Base-by-base conservation (phyloP, 2,888 invertebrate genomes). In the Empis stercorea region DNA sequence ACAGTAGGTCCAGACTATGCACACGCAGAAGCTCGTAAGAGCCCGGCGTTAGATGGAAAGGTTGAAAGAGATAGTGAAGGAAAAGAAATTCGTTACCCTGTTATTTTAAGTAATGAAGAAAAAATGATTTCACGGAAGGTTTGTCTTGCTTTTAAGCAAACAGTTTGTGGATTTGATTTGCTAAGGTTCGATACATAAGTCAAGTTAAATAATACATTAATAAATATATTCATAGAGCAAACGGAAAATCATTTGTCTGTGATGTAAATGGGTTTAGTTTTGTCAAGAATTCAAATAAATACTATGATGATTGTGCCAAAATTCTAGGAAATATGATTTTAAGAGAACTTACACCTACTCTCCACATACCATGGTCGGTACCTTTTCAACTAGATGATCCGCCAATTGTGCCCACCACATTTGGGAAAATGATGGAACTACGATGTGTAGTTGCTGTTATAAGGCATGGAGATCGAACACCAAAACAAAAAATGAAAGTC, bases 401-500 rank as follows among this genome's bases (percentile, higher is more conserved):
- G 0, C 97, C 99, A 2, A 92, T 99, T 53, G 97, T 99, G 43
- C 96, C 97, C 2, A 99, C 99, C 0, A 97, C 97, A 1, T 94
- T 94, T 64, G 97, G 97, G 14, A 96, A 96, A 74, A 94, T 97
- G 92, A 83, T 84, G 83, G 83, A 84, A 58, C 63, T 84, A 51
- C 75, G 99, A 30, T 97, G 97, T 67, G 97, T 99, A 4, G 93
- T 96, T 37, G 99, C 91, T 20, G 91, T 99, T 7, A 97, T 99
- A 51, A 73, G 99, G 49, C 99, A 99, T 63, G 99, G 99, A 0
- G 99, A 99, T 69, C 75, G 99, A 55, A 99, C 99, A 13, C 99
- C 99, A 0, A 99, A 99, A 66, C 99, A 99, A 73, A 99, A 99
- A 73, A 99, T 99, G 97, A 99, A 99, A 71, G 96, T 97, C 55